Evolutionary conservation across 53 echinoderm and acorn worm species (phyloP), one percentile per base, ranked within the genome.

Genomic region (Mesocentrotus franciscanus): DNA sequence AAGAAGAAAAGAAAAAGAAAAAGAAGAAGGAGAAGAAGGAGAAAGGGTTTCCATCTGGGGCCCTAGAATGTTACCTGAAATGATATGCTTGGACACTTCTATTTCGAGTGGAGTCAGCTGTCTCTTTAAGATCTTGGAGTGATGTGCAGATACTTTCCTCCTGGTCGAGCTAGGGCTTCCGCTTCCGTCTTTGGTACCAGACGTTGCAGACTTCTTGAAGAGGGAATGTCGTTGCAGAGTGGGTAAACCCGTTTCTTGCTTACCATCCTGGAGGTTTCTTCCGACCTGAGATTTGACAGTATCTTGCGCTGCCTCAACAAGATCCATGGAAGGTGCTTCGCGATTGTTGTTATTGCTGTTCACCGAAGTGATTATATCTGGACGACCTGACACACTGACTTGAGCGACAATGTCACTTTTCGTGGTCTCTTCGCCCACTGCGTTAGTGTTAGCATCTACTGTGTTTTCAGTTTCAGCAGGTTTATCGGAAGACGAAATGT

Each of bases 331-430:
- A 34, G 79, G 20, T 34, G 79, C 39, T 20, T 93, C 93, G 61
- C 18, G 93, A 26, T 93, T 78, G 83, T 93, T 93, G 35, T 93
- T 93, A 60, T 93, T 81, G 81, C 60, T 81, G 78, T 93, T 93
- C 60, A 34, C 79, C 6, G 81, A 78, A 26, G 49, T 30, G 22
- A 79, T 27, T 56, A 66, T 66, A 58, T 91, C 91, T 34, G 91
- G 91, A 35, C 39, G 91, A 24, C 26, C 68, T 24, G 68, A 66
- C 10, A 36, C 68, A 36, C 10, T 10, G 11, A 42, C 84, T 33
- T 33, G 68, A 22, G 42, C 27, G 5, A 27, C n/a, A 57, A 1
- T 27, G 14, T 87, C 58, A 11, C 58, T 58, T 26, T 87, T 87
- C 9, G 91, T 20, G 68, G 18, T 61, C 22, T 42, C 91, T 34